These are phyloP conservation scores for Phocoena sinus DNA, from an alignment of 2,113 vertebrate genomes.

Conservation along the genomic window DNA sequence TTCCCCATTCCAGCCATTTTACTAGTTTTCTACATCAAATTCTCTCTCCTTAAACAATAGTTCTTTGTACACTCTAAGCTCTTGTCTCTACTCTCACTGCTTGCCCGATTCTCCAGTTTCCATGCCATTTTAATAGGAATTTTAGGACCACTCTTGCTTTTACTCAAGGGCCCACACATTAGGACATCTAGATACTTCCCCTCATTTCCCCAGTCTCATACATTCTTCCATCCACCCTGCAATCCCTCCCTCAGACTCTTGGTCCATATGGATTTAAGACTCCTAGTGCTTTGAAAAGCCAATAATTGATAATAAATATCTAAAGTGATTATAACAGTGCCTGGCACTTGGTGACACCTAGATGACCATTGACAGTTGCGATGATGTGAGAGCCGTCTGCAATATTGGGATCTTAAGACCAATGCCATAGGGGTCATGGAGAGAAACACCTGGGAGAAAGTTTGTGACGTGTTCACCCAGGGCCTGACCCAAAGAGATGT, in stretches of 20 bases:
- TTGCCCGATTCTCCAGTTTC: neutral
- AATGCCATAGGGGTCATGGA: neutral
- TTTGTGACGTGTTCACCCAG: neutral
- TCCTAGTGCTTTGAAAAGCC: neutral
- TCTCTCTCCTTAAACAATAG: neutral
- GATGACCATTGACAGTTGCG: neutral
- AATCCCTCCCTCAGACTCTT: neutral
- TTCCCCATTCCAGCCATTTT: neutral
- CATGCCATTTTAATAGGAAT: neutral
- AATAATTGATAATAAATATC: neutral
- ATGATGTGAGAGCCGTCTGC: neutral
- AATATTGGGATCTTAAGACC: neutral
- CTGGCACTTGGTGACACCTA: neutral
- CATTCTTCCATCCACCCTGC: rapidly evolving
- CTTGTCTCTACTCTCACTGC: neutral
- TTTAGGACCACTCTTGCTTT: neutral
- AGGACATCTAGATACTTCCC: neutral
- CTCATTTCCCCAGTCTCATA: neutral
- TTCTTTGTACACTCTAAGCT: neutral
- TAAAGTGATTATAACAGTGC: neutral
- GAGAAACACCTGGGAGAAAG: neutral
- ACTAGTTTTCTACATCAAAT: conserved; percentile 10
- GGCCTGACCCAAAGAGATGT: neutral
- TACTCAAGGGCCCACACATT: neutral
- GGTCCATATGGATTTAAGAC: neutral